phyloP scores from a whole-genome alignment of 2,797 vertebrate genomes.

The Gallirallus australis region DNA sequence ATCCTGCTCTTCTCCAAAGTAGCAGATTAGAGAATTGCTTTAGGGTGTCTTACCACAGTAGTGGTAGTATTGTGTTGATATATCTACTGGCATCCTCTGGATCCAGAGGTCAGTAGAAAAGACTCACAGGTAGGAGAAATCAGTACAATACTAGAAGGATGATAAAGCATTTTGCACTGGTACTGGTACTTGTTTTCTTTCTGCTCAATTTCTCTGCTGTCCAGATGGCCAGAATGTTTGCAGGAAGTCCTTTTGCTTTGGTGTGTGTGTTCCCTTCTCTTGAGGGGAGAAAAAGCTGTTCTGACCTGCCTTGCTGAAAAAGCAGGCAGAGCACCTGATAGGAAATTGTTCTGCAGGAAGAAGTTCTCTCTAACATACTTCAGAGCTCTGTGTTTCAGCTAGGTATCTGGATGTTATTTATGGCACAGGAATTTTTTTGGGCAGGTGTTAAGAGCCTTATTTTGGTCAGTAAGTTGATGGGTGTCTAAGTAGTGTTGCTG shows the following conservation, averaged over 20 bases:
- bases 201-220: not conserved
- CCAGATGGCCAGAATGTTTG: not conserved
- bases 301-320: not conserved
- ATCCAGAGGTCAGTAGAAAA: not conserved
- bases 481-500: not conserved
- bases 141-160: not conserved
- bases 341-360: not conserved
- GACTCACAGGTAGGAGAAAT: not conserved
- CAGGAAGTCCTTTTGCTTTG: not conserved
- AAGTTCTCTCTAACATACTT: not conserved
- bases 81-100: not conserved
- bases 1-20: not conserved
- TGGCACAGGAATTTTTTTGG: not conserved
- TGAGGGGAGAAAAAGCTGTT: not conserved
- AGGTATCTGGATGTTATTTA: not conserved
- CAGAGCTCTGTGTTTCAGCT: not conserved
- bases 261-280: not conserved
- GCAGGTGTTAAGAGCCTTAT: not conserved
- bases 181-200: not conserved
- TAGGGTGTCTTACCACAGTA: not conserved
- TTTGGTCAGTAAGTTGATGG: not conserved
- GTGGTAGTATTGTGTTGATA: not conserved
- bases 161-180: not conserved
- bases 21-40: conserved; percentile 12
- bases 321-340: not conserved